Evolutionary conservation across 1,140 invertebrate species (phyloP).

Genomic region (Drosophila tani): DNA sequence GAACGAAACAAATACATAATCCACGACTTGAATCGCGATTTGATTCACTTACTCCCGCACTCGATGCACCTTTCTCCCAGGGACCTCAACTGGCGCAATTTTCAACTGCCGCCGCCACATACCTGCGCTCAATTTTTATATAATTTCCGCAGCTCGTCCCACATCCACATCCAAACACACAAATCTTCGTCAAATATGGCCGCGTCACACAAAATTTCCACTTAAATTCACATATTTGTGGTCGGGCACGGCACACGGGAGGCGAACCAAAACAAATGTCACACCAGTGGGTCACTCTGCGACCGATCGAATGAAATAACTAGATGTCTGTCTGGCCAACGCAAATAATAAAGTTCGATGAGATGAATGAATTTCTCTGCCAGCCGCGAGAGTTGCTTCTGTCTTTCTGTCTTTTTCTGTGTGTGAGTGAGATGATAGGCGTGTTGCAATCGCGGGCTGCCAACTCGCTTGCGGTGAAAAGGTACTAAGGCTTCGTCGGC

Average conservation of each 20-base stretch:
- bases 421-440: slow-evolving; percentile 81
- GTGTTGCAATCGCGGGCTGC: slow-evolving; percentile 62
- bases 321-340: slow-evolving; percentile 57
- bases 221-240: slow-evolving; percentile 64
- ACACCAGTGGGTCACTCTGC: slow-evolving; percentile 72
- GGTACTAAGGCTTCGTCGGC: slow-evolving; percentile 25
- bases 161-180: slow-evolving; percentile 47
- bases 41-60: slow-evolving; percentile 42
- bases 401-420: slow-evolving; percentile 78
- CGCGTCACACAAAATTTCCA: slow-evolving; percentile 68
- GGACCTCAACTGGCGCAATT: slow-evolving; percentile 5
- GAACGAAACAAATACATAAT: slow-evolving; percentile 64
- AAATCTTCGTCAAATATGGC: slow-evolving; percentile 76
- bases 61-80: slow-evolving; percentile 29
- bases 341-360: slow-evolving; percentile 70
- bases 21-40: slow-evolving; percentile 31
- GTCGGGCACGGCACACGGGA: slow-evolving; percentile 34
- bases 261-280: slow-evolving; percentile 70
- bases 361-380: slow-evolving; percentile 76
- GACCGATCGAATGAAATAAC: slow-evolving; percentile 72
- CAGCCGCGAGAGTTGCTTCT: slow-evolving; percentile 42
- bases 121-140: slow-evolving; percentile 68
- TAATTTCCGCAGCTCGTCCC: slow-evolving; percentile 62
- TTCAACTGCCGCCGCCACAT: slow-evolving; percentile 14
- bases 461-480: slow-evolving; percentile 34